phyloP scores from a whole-genome alignment of 2,797 vertebrate species.

The Prunella strophiata region DNA sequence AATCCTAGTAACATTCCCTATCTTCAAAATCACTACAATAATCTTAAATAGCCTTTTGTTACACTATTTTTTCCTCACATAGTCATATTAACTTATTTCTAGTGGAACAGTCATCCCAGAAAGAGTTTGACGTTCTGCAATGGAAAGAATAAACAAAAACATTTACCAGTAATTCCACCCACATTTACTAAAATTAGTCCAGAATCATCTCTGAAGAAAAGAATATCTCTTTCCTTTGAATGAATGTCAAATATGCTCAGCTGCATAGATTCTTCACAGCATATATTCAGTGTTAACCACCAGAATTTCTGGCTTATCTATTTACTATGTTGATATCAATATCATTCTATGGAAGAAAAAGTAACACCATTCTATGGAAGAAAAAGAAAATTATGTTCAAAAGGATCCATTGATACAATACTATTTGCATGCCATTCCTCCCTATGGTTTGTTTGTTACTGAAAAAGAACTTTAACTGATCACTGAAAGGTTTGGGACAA shows the following conservation, averaged over 20 bases:
- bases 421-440: neutral
- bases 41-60: slow-evolving; percentile 17
- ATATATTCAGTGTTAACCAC: neutral
- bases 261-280: neutral
- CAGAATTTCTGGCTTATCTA: neutral
- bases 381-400: neutral
- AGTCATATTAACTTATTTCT: neutral
- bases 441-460: neutral
- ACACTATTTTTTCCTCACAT: neutral
- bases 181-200: slow-evolving; percentile 59
- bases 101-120: neutral
- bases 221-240: neutral
- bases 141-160: slow-evolving; percentile 58
- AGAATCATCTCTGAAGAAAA: slow-evolving; percentile 38
- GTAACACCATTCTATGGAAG: neutral
- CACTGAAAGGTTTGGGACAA: neutral
- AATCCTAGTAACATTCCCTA: neutral
- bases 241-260: neutral
- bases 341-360: neutral
- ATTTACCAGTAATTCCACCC: slow-evolving; percentile 54
- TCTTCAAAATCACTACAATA: slow-evolving; percentile 24
- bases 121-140: neutral
- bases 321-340: neutral
- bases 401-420: neutral
- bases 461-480: neutral